These are phyloP conservation scores for Meriones psammophilus DNA, from an alignment of 2,797 vertebrate species.

Conservation along the genomic window DNA sequence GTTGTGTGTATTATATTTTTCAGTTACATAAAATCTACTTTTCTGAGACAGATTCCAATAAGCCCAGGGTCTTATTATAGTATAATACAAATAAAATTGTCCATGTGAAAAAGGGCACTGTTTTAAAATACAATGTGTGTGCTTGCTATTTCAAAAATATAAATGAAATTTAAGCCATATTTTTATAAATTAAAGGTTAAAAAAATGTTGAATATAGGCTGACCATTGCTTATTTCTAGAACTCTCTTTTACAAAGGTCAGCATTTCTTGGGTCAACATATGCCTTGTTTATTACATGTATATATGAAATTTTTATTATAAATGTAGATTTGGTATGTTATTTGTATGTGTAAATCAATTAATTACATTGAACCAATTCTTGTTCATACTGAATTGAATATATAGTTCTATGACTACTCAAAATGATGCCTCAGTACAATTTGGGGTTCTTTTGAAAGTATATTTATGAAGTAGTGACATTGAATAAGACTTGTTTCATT, in stretches of 20 bases:
- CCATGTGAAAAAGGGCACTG: neutral
- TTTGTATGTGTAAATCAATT: neutral
- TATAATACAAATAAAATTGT: neutral
- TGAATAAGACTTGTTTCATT: neutral
- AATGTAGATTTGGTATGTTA: neutral
- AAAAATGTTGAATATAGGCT: neutral
- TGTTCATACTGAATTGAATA: constrained; percentile 1
- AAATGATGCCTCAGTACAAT: neutral
- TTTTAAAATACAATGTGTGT: neutral
- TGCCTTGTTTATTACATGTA: neutral
- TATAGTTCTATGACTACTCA: neutral
- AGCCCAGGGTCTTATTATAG: neutral
- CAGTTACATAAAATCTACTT: constrained; percentile 17
- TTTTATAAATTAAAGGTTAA: neutral
- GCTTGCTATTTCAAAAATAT: neutral
- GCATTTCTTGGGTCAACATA: neutral
- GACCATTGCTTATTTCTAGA: neutral
- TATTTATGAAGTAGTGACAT: neutral
- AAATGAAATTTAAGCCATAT: neutral
- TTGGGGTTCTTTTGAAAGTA: neutral
- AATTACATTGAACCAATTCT: neutral
- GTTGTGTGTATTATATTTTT: neutral
- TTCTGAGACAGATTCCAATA: neutral
- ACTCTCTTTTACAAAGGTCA: neutral
- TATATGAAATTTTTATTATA: neutral